Conservation (phyloP, 2,888 invertebrate species). For the Tenthredo livida region DNA sequence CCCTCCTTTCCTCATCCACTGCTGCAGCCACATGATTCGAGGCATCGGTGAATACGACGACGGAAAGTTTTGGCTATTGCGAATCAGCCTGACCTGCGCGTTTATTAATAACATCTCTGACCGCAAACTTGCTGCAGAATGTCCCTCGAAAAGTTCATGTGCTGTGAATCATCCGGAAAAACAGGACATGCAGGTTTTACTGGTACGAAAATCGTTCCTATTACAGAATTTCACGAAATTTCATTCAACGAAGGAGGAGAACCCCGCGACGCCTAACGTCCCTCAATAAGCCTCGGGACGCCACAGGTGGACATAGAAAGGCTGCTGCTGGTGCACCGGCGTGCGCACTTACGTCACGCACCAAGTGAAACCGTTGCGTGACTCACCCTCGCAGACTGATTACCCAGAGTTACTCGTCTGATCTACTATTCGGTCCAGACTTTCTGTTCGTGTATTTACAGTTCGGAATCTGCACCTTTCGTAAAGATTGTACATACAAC, state of each 20-base stretch:
- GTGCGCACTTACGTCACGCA: constrained; percentile 25
- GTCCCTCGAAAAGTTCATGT: background rate
- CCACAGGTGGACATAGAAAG: constrained; percentile 42
- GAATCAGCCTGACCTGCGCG: background rate
- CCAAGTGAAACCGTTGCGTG: constrained; percentile 48
- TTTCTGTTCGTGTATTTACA: background rate
- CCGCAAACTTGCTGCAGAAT: background rate
- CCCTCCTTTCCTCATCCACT: background rate
- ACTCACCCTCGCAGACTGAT: background rate
- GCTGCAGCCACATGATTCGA: background rate
- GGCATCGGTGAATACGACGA: background rate
- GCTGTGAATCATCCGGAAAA: background rate
- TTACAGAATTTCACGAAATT: background rate
- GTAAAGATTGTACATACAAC: background rate
- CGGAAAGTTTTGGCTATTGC: background rate
- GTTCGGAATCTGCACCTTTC: background rate
- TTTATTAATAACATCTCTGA: background rate
- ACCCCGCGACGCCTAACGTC: background rate
- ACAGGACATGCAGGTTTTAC: background rate
- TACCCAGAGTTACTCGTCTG: background rate
- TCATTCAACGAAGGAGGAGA: background rate
- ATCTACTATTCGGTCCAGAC: constrained; percentile 6
- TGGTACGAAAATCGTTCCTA: background rate
- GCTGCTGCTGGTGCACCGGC: constrained; percentile 32
- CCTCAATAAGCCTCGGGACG: background rate